Base-by-base conservation (phyloP, 2,113 vertebrate genomes). In the Prochilodus magdalenae region DNA sequence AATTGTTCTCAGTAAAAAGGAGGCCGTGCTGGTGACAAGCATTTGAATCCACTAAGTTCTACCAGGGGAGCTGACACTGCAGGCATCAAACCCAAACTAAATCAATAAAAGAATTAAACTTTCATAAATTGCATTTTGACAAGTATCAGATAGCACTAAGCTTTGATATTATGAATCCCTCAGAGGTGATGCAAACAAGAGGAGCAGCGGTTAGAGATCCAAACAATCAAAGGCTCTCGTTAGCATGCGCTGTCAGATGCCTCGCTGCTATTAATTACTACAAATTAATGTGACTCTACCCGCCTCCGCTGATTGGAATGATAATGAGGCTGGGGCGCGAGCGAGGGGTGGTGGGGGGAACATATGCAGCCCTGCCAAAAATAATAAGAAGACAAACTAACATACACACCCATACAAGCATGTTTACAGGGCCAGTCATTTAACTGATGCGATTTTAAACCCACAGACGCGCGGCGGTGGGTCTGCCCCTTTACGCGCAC, bases 21-120 rank as follows among this genome's bases (percentile, higher is more conserved):
- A 97, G 97, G 96, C 96, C 95, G 95, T 95, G 96, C 95, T 96
- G 96, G 97, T 97, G 97, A 99, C 97, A 98, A 98, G 97, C 96
- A 97, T 97, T 97, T 98, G 96, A 97, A 98, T 98, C 96, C 95
- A 95, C 96, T 98, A 98, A 99, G 96, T 96, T 97, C 96, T 96
- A 96, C 96, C 97, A 96, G 94, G 97, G 97, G 98, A 99, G 95
- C 95, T 96, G 96, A 98, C 96, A 96, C 97, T 96, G 96, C 96
- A 96, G 96, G 98, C 98, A 96, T 98, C 96, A 98, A 97, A 97
- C 96, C 96, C 95, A 96, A 97, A 96, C 95, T 97, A 97, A 98
- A 99, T 99, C 98, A 99, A 99, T 98, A 99, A 98, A 97, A 97
- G 95, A 99, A 98, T 99, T 98, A 97, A 98, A 98, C 97, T 98